Percentiles rank a stretch among this genome's conserved stretches.
phyloP scores from a whole-genome alignment of 2,888 invertebrate species.

The Lasioglossum villosulum region DNA sequence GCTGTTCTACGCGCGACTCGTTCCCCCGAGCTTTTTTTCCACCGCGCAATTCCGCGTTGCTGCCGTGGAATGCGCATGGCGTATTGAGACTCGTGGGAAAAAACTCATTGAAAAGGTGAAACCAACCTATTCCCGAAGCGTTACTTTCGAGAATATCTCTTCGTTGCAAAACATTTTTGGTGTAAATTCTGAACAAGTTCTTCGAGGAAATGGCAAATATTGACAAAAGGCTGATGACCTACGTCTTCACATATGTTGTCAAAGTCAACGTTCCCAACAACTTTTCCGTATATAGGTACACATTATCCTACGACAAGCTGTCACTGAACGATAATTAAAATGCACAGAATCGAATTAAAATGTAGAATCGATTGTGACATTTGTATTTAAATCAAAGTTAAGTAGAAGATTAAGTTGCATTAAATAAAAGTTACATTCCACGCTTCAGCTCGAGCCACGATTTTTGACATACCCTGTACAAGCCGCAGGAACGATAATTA shows the following conservation, averaged over 20 bases:
- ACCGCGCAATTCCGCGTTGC: not conserved
- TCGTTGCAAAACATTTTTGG: too few species aligned
- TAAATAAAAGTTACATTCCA: not conserved
- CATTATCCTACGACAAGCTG: too few species aligned
- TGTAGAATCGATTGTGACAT: too few species aligned
- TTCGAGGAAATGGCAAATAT: not conserved
- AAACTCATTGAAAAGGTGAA: not conserved
- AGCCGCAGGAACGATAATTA: slow-evolving; percentile 58
- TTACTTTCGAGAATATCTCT: not conserved
- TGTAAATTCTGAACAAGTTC: not conserved
- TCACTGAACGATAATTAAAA: too few species aligned
- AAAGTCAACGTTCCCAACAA: too few species aligned
- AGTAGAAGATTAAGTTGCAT: too few species aligned
- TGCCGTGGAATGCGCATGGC: not conserved
- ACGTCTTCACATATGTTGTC: too few species aligned
- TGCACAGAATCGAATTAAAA: too few species aligned
- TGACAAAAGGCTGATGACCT: too few species aligned
- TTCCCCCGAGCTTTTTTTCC: slow-evolving; percentile 24
- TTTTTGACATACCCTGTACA: not conserved
- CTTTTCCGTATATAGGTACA: too few species aligned
- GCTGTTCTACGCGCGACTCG: slow-evolving; percentile 22
- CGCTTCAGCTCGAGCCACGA: not conserved
- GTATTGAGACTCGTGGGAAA: not conserved
- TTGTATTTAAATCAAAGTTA: too few species aligned
- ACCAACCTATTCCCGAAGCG: not conserved